These are phyloP conservation scores for Auanema freiburgensis DNA, from an alignment of 2,888 invertebrate genomes.

Conservation along the genomic window DNA sequence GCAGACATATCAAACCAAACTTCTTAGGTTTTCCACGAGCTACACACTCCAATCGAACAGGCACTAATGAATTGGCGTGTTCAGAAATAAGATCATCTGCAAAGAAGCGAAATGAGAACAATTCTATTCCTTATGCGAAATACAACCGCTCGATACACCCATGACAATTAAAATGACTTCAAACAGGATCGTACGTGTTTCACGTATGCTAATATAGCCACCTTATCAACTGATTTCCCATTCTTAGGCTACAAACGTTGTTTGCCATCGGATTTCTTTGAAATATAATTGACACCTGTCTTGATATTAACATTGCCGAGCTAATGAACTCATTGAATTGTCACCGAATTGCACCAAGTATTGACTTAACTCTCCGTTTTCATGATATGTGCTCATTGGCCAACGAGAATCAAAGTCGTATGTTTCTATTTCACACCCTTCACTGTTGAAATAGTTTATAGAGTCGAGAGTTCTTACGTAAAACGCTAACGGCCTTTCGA, in stretches of 20 bases:
- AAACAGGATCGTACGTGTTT: not conserved
- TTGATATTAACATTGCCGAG: slow-evolving; percentile 3
- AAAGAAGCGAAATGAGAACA: not conserved
- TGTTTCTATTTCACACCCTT: too few species aligned
- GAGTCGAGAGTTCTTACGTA: too few species aligned
- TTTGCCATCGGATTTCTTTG: too few species aligned
- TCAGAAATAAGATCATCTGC: slow-evolving; percentile 8
- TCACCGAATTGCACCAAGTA: too few species aligned
- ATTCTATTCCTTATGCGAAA: not conserved
- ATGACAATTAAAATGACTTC: not conserved
- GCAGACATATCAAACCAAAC: slow-evolving; percentile 34
- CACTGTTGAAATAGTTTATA: too few species aligned
- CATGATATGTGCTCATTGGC: too few species aligned
- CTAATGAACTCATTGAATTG: too few species aligned
- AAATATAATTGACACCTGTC: too few species aligned
- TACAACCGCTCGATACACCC: not conserved
- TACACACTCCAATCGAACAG: slow-evolving; percentile 28
- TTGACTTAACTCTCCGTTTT: too few species aligned
- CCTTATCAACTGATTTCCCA: not conserved
- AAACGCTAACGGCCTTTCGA: too few species aligned
- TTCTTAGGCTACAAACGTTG: not conserved
- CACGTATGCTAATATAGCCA: not conserved
- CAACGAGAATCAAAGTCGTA: too few species aligned
- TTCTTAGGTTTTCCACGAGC: slow-evolving; percentile 38
- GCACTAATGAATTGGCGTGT: slow-evolving; percentile 22